Evolutionary conservation across 1,140 invertebrate genomes (phyloP).

Genomic region (Anastrepha obliqua): DNA sequence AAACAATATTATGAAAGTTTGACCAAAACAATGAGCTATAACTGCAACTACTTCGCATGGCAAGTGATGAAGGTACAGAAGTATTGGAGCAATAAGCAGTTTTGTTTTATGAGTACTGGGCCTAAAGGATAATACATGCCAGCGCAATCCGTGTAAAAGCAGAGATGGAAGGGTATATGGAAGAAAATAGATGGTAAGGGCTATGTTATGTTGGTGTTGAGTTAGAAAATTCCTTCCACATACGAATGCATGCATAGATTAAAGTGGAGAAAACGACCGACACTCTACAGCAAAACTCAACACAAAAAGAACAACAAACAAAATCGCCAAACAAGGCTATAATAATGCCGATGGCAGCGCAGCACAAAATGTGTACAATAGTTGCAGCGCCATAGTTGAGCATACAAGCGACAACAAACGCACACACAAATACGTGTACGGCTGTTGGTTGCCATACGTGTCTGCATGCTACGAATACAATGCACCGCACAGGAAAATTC

Average conservation of each 20-base stretch:
- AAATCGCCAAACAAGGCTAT: conserved; percentile 30
- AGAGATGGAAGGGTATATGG: neutral
- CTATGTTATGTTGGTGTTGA: neutral
- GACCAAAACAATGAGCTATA: neutral
- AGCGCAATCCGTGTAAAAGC: neutral
- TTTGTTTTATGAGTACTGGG: conserved; percentile 3
- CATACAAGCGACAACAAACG: neutral
- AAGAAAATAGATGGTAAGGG: neutral
- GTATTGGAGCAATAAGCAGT: neutral
- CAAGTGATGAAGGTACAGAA: neutral
- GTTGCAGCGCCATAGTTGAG: neutral
- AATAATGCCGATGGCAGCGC: conserved; percentile 14
- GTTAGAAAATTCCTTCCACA: conserved; percentile 6
- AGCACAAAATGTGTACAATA: conserved; percentile 1
- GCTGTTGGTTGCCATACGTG: neutral
- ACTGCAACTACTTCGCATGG: neutral
- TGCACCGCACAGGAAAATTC: conserved; percentile 47
- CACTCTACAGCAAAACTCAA: conserved; percentile 24
- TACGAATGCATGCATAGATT: neutral
- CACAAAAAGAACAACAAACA: neutral
- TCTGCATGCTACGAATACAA: conserved; percentile 9
- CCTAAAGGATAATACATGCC: neutral
- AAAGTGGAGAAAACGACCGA: conserved; percentile 22
- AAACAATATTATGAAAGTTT: conserved; percentile 52
- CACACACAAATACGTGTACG: neutral